These are phyloP conservation scores for Turritopsis dohrnii DNA, from an alignment of 30 jellyfish, hydroid and myxozoan genomes.

Conservation along the genomic window DNA sequence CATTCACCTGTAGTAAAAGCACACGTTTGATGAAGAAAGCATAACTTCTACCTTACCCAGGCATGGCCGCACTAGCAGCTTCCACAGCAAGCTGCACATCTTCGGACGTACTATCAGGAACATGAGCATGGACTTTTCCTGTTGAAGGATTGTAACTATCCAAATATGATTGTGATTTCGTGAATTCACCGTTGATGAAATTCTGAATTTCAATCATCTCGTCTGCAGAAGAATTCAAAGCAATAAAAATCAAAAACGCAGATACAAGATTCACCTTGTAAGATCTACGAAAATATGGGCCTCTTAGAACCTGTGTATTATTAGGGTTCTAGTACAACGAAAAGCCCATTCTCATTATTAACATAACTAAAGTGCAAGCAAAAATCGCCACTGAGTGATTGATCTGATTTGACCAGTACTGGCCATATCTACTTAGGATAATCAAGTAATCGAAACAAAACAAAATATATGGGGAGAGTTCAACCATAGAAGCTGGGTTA, in stretches of 20 bases:
- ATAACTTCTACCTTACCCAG: slow-evolving; percentile 61
- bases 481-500: not conserved
- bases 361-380: too few relatives aligned
- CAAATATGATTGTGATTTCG: slow-evolving; percentile 9
- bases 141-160: slow-evolving; percentile 74
- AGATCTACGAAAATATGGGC: too few relatives aligned
- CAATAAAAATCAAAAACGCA: not conserved
- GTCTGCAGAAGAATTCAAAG: not conserved
- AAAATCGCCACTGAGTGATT: too few relatives aligned
- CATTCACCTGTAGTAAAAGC: too few relatives aligned
- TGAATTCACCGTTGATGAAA: slow-evolving; percentile 65
- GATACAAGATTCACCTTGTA: too few relatives aligned
- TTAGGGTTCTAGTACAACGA: too few relatives aligned
- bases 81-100: slow-evolving; percentile 71
- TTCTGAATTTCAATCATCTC: slow-evolving; percentile 40
- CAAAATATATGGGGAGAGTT: not conserved
- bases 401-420: too few relatives aligned
- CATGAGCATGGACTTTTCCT: slow-evolving; percentile 60
- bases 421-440: too few relatives aligned
- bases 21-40: too few relatives aligned
- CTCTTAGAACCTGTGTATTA: too few relatives aligned
- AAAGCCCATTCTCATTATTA: too few relatives aligned
- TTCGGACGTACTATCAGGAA: slow-evolving; percentile 52
- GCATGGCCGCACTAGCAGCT: slow-evolving; percentile 65
- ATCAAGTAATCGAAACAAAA: too few relatives aligned